Evolutionary conservation across 2,888 invertebrate genomes (phyloP), one percentile per base, ranked within the genome.

Genomic region (Callosobruchus maculatus): DNA sequence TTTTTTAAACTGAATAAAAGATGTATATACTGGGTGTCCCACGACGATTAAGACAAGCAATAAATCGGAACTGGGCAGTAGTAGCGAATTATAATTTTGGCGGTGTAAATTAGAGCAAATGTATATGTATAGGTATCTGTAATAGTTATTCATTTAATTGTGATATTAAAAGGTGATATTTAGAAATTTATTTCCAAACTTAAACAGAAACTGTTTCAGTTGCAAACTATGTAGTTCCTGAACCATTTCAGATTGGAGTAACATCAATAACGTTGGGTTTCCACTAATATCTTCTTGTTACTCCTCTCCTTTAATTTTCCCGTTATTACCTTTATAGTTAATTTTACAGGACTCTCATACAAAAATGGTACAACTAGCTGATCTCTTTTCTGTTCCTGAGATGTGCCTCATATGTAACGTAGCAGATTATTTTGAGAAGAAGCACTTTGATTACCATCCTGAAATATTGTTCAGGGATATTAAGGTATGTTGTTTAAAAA

Each of bases 301-400:
- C 31, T 75, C 70, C n/a, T 74, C 72, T 74, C 67, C 68, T 67
- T 72, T 74, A 74, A 70, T 22, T 67, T 76, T 74, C 71, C 70
- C 70, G 73, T 77, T 71, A 74, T 73, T 72, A 73, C 74, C 75
- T 77, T 81, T 81, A 79, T 80, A 82, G 82, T 82, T 83, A 77
- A 77, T 80, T 78, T 85, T 86, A 79, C 88, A 91, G 90, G 88
- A 90, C 75, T 88, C 88, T 76, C 88, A 90, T 80, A 89, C 91
- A 0, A 93, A 93, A 87, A 97, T 99, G 97, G 93, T 97, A 21
- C 98, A 99, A 86, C 88, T 99, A 81, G 97, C 98, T 4, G 99
- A 99, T 89, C 88, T 98, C 73, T 99, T 99, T 88, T 97, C 98
- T 7, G 94, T 98, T 70, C 98, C 99, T 30, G 98, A 98, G 90